These are phyloP conservation scores for Podocnemis expansa DNA, from an alignment of 2,113 vertebrate genomes.

Conservation along the genomic window DNA sequence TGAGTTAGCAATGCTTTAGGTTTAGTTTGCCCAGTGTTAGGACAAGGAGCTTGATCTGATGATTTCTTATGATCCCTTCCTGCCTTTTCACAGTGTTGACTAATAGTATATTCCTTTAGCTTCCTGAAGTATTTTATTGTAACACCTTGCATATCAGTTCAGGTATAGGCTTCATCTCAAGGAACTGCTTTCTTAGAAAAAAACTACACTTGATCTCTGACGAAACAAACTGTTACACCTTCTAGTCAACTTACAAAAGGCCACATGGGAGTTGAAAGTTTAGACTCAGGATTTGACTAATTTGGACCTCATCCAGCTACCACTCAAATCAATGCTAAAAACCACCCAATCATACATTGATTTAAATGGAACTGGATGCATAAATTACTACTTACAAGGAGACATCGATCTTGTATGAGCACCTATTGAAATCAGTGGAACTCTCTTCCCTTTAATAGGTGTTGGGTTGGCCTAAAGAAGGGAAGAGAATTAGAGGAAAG, in stretches of 20 bases:
- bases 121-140: not conserved
- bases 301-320: not conserved
- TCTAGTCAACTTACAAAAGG: not conserved
- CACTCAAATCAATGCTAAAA: not conserved
- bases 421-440: not conserved
- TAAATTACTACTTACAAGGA: not conserved
- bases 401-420: no score
- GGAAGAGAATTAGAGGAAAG: not conserved
- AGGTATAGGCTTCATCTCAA: not conserved
- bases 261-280: not conserved
- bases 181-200: not conserved
- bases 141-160: not conserved
- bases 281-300: not conserved
- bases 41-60: no score
- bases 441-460: not conserved
- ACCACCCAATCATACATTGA: accelerated
- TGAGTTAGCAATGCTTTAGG: no score
- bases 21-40: no score
- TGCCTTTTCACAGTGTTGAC: not conserved
- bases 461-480: not conserved
- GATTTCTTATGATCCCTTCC: no score
- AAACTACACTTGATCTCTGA: not conserved
- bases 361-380: not conserved
- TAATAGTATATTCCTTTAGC: not conserved
- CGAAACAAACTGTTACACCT: not conserved